Evolutionary conservation across 2,797 vertebrate species (phyloP), one percentile per base, ranked within the genome.

Genomic region (Falco concolor): DNA sequence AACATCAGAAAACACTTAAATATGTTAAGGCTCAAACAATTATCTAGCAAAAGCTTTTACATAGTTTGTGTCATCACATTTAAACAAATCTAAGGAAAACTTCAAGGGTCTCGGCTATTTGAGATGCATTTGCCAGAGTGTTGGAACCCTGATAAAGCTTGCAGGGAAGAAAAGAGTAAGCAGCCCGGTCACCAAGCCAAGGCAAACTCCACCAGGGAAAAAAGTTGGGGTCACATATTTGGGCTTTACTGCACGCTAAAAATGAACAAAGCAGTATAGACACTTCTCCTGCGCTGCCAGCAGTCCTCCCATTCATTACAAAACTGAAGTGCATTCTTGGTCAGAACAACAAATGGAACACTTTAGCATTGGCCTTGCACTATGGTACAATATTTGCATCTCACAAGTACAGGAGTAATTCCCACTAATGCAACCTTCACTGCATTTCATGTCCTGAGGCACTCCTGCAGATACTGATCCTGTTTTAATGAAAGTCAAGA

Each of bases 1-100:
- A 94, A 91, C 77, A 92, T 86, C 84, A 95, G 67, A 94, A 93
- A 95, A 87, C 88, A 90, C 88, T 93, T 93, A 75, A 72, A 84
- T 57, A 95, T 54, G 25, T 92, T 91, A 91, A 93, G 59, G 74
- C 44, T 82, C 10, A 7, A 93, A 94, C 52, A 95, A 94, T 89
- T 94, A 89, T 60, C 70, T 67, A 95, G 83, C 36, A 95, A 93
- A 90, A 96, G 54, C 70, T 93, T 95, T 92, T 90, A 94, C 70
- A 87, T 93, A 36, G 73, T 82, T 94, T 91, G 88, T 91, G 80
- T 87, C 88, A 93, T 63, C 83, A 82, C 67, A 76, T 25, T 94
- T 75, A 86, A 80, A 44, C 67, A 85, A 92, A 78, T 44, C 32
- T 81, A 88, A 91, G 67, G 73, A 87, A 89, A 92, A 76, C 27